Evolutionary conservation across 2,888 invertebrate genomes (phyloP).

Genomic region (Diaperis boleti): DNA sequence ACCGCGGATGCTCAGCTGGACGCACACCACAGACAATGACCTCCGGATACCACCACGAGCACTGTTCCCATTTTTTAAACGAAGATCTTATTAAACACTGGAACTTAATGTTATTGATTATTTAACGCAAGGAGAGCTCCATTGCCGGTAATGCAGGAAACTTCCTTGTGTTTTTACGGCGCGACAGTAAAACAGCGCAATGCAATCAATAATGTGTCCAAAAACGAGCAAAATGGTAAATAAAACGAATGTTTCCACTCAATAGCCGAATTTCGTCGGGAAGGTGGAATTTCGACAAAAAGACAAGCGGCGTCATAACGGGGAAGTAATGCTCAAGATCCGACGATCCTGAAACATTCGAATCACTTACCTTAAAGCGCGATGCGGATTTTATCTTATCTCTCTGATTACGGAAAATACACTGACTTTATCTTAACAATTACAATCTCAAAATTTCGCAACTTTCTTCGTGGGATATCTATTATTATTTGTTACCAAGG

Average conservation of each 20-base stretch:
- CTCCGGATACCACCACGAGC: slow-evolving; percentile 5
- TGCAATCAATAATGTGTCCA: slow-evolving; percentile 33
- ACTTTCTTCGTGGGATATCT: slow-evolving; percentile 2
- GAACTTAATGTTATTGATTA: slow-evolving; percentile 40
- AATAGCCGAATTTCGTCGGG: neutral
- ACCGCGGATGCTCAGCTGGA: slow-evolving; percentile 7
- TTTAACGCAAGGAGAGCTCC: slow-evolving; percentile 33
- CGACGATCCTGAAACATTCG: neutral
- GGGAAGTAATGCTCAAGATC: neutral
- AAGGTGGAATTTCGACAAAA: neutral
- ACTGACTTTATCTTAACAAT: slow-evolving; percentile 14
- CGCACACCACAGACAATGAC: neutral
- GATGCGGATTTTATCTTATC: slow-evolving; percentile 15
- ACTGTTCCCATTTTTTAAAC: slow-evolving; percentile 22
- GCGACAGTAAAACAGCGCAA: slow-evolving; percentile 26
- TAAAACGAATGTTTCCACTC: slow-evolving; percentile 7
- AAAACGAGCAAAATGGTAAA: slow-evolving; percentile 21
- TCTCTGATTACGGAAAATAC: neutral
- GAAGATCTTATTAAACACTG: slow-evolving; percentile 36
- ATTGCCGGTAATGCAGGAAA: slow-evolving; percentile 38
- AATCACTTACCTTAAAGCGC: slow-evolving; percentile 29
- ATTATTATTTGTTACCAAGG: slow-evolving; percentile 26
- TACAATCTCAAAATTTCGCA: slow-evolving; percentile 4
- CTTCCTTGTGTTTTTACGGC: slow-evolving; percentile 19
- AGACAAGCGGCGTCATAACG: neutral